Evolutionary conservation across 2,797 vertebrate genomes (phyloP).

Genomic region (Ataeniobius toweri): DNA sequence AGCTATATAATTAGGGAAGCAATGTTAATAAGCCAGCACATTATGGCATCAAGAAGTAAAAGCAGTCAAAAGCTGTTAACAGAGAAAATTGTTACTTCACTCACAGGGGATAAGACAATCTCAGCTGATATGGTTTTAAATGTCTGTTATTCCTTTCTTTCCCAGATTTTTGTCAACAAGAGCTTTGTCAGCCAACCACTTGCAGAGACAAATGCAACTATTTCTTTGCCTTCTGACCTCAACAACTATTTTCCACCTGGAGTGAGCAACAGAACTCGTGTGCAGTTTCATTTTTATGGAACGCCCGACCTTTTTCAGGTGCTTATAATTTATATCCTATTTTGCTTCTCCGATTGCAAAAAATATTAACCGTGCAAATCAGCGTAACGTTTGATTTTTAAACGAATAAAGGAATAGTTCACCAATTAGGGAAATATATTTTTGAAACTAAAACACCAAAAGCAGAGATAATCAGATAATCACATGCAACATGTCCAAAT

Average conservation of each 20-base stretch:
- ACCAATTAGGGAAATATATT: too few relatives aligned
- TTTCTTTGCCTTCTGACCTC: constrained; percentile 83
- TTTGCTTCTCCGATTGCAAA: neutral
- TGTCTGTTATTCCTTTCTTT: constrained; percentile 16
- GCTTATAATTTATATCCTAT: constrained; percentile 24
- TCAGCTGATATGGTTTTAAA: neutral
- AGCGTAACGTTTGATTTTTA: neutral
- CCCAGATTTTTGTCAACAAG: constrained; percentile 79
- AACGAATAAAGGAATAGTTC: too few relatives aligned
- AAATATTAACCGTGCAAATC: neutral
- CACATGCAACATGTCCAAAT: neutral
- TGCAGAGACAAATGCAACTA: constrained; percentile 68
- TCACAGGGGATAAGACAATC: neutral
- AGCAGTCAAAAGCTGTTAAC: neutral
- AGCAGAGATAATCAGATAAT: neutral
- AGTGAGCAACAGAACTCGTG: constrained; percentile 66
- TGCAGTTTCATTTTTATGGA: constrained; percentile 91
- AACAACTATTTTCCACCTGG: constrained; percentile 61
- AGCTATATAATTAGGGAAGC: neutral
- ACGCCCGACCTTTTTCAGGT: constrained; percentile 85
- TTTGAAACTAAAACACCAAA: neutral
- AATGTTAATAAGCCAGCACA: constrained; percentile 16
- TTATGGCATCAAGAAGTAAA: constrained; percentile 14
- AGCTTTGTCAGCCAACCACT: constrained; percentile 58
- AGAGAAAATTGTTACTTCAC: neutral